Base-by-base conservation (phyloP, 2,113 vertebrate species). In the Eudorcas thomsonii region DNA sequence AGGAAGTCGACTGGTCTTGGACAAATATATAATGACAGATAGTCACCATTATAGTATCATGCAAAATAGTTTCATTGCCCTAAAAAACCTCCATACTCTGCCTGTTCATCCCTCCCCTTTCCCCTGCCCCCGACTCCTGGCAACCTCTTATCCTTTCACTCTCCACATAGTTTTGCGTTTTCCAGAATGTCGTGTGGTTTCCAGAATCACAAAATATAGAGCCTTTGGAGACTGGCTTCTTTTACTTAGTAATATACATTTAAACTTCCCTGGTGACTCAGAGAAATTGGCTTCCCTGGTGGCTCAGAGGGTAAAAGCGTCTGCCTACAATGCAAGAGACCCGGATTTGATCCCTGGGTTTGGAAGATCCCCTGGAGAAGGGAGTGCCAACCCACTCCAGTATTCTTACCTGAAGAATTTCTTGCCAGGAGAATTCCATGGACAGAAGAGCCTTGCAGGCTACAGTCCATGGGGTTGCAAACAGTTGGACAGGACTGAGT, bases 41-140 rank as follows among this genome's bases (percentile, higher is more conserved):
- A 21, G 8, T 43, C 25, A 15, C 59, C 39, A 0, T 7, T 7
- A 2, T 0, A 7, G 62, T 5, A 6, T 52, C 77, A 4, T 0
- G 26, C 54, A 17, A 86, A 78, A 16, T 9, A 17, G 64, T 30
- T 33, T 48, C 64, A 7, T 36, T 4, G 60, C 55, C 62, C 30
- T 15, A 48, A 84, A 30, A 52, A 13, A 25, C 39, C 55, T 12
- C 67, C 21, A 5, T 26, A 17, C 33, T 36, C 45, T 2, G 2
- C 10, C 26, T 13, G 0, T 2, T 57, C 55, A 26, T 26, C 39
- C 30, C 17, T 62, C 3, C 52, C 48, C 55, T 10, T 43, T 5
- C 33, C 39, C 52, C 4, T 10, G 3, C 33, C 85, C 12, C 21
- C 6, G 11, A 4, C 45, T 23, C 55, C 87, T 17, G 17, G 36